Evolutionary conservation across 1,140 invertebrate species (phyloP), one percentile per base, ranked within the genome.

Genomic region (Adoxophyes honmai): DNA sequence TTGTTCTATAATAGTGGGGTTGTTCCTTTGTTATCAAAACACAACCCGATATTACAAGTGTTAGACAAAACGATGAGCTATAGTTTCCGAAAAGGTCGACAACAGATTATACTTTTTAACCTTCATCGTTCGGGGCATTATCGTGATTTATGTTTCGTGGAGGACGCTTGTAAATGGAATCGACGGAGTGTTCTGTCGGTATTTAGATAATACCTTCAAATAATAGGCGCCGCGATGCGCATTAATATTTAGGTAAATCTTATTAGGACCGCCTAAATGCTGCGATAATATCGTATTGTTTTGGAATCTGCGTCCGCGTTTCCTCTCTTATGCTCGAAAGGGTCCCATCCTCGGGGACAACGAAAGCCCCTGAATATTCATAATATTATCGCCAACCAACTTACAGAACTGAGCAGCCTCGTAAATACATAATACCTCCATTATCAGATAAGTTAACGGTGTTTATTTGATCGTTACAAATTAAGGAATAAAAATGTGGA

Each of bases 171-270:
- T 62, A 59, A 66, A 71, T 57, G 44, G 61, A 63, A 66, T 55
- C 57, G 60, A 59, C 42, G 64, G 59, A 68, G 70, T 62, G 65
- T 64, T 62, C 56, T 55, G 69, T 59, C 61, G 65, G 68, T 79
- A 72, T 78, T 83, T 71, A 80, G 78, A 84, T 76, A 84, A 83
- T 85, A 78, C 75, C 73, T 74, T 68, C 62, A 75, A 84, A 88
- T 86, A 86, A 88, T 86, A 73, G 81, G 85, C 67, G 69, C 78
- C 73, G 57, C 74, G 80, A 84, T 82, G 83, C 80, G 81, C 71
- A 86, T 86, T 81, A 86, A 85, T 82, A 84, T 81, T 86, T 73
- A 85, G 72, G 81, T 79, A 88, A 88, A 88, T 88, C 85, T 88
- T 88, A 88, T 86, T 88, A 88, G 80, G 81, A 75, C 76, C 78